These are phyloP conservation scores for Hydrochoerus hydrochaeris DNA, from an alignment of 2,113 vertebrate genomes.

Conservation along the genomic window DNA sequence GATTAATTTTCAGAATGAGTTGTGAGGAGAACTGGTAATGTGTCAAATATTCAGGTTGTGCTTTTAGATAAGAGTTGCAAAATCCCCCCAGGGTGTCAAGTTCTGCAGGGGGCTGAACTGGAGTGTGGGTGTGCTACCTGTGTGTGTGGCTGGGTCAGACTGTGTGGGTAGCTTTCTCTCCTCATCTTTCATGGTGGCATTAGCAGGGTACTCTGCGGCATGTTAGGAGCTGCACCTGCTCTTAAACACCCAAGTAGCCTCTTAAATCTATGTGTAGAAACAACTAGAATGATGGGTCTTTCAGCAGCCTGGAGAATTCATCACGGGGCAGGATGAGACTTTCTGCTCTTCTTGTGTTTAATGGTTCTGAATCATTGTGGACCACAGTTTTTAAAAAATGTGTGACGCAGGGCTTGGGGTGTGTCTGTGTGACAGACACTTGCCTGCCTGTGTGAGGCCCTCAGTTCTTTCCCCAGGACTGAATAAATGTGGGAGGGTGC, in stretches of 20 bases:
- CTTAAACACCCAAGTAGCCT: accelerated
- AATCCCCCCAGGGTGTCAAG: neutral
- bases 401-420: neutral
- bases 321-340: neutral
- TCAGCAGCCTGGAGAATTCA: neutral
- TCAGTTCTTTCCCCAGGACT: neutral
- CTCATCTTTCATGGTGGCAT: accelerated
- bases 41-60: neutral
- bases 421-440: neutral
- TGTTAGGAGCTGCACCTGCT: neutral
- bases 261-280: neutral
- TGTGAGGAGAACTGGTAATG: neutral
- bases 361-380: neutral
- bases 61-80: neutral
- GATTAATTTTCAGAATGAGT: neutral
- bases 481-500: neutral
- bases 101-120: accelerated
- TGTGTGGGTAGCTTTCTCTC: neutral
- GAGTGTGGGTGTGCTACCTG: neutral
- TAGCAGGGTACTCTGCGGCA: neutral
- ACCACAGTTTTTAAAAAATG: neutral
- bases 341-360: neutral
- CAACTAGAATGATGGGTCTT: neutral
- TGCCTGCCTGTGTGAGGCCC: neutral
- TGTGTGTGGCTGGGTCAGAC: accelerated